Evolutionary conservation across 2,888 invertebrate genomes (phyloP), one percentile per base, ranked within the genome.

Genomic region (Erebia epiphron): DNA sequence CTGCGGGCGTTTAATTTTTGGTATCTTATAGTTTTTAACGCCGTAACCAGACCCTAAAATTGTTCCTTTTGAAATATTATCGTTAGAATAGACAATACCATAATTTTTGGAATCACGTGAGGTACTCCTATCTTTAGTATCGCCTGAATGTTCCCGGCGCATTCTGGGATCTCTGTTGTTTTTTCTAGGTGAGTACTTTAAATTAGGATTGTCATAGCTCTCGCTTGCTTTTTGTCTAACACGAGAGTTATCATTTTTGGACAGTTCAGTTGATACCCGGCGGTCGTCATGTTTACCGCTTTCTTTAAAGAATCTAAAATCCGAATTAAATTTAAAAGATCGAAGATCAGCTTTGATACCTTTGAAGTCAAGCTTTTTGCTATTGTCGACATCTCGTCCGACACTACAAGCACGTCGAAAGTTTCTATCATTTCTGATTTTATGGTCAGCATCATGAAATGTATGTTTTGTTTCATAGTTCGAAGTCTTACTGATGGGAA

Each of bases 11-110:
- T 92, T 93, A 57, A 93, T 89, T 84, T 94, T 93, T 0, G 93
- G 92, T 75, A 93, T 93, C 81, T 90, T 93, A 74, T 92, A 94
- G 79, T 93, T 93, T 82, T 88, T 91, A 0, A 93, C 92, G 52
- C 90, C 91, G 79, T 85, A 89, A 1, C 90, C 88, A 26, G 88
- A 82, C 57, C 87, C 83, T 73, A 92, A 83, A 73, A 89, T 86
- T 49, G 85, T 85, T 21, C 89, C 92, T 73, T 85, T 90, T 5
- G 89, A 87, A 72, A 92, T 90, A 73, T 89, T 92, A 68, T 91
- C 91, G 79, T 81, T 89, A 0, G 92, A 90, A 81, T 92, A 92
- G 8, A 89, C 84, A 63, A 92, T 90, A 14, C 92, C 92, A 72
- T 83, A 76, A 72, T 75, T 80, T 79, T 77, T 82, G 60, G 68